Evolutionary conservation across 2,888 invertebrate species (phyloP), one percentile per base, ranked within the genome.

Genomic region (Dynastes hyllus): DNA sequence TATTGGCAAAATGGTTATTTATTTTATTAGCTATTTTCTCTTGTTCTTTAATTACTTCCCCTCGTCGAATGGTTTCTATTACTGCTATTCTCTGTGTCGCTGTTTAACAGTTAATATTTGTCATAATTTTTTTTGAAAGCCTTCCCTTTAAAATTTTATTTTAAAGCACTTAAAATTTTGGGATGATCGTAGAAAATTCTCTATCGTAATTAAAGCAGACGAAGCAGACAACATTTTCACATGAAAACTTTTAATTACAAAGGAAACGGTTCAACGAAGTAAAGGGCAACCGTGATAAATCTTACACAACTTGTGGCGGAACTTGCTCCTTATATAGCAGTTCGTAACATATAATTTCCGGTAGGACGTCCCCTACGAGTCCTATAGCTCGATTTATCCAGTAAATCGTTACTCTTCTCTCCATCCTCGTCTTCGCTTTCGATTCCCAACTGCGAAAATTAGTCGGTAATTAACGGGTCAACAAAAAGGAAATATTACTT

Each of bases 401-500:
- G 55, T 22, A 55, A 55, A 55, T 40, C 5, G 66, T 2, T n/a
- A 6, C 40, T n/a, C 13, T 22, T 16, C 16, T 45, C 9, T 3
- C 32, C 32, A 37, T 37, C 32, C 32, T 37, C 32, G 32, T 37
- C 16, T 37, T 8, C 16, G n/a, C 40, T n/a, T n/a, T 16, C 45
- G 8, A 11, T 11, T 29, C 27, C 27, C 29, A 51, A 51, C 29
- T 51, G 40, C 37, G 51, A 69, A 69, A 50, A 69, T 50, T 51
- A 29, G 51, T 53, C 69, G 69, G 27, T 51, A 51, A 51, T 51
- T 51, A 69, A 51, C 51, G 22, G 69, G 22, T 13, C 29, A 29
- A 51, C 13, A 27, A 51, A 69, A 69, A 69, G 69, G 69, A 69
- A 69, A 69, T 51, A 69, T 69, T 69, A 69, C 50, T 51, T 51